Conservation (phyloP, 2,888 invertebrate genomes). For the Amblyjoppa proteus region DNA sequence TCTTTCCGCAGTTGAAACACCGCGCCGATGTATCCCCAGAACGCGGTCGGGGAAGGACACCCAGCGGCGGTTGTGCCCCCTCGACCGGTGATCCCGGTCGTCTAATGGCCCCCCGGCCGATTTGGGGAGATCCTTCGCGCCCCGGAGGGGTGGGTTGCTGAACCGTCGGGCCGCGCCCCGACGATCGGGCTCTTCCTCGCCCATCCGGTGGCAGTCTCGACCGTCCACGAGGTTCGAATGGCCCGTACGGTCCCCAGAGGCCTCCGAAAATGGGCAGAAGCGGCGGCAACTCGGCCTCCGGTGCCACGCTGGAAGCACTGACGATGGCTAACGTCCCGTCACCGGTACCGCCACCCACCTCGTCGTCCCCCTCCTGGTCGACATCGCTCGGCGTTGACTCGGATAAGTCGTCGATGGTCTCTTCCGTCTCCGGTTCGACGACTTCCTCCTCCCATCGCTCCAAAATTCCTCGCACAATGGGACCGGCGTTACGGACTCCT, state of each 20-base stretch:
- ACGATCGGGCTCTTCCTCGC: not conserved
- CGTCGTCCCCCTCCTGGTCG: no score
- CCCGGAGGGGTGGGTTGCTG: not conserved
- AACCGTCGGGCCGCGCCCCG: not conserved
- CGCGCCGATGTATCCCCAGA: not conserved
- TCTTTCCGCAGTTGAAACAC: not conserved
- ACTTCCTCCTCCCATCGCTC: not conserved
- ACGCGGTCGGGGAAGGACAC: not conserved
- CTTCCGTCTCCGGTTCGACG: no score
- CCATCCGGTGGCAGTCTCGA: not conserved
- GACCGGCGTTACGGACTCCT: not conserved
- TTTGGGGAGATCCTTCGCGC: accelerated
- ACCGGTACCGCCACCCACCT: accelerated
- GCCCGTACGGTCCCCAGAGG: not conserved
- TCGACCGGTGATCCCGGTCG: no score
- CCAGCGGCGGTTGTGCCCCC: no score
- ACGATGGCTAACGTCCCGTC: no score
- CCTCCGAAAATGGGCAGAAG: not conserved
- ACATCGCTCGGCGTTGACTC: no score
- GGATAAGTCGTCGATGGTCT: no score
- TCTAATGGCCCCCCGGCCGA: not conserved
- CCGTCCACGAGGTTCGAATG: not conserved
- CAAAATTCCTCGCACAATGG: not conserved
- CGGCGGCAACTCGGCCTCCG: no score
- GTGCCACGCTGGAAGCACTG: no score